Percentiles rank a stretch among this genome's conserved stretches.
Evolutionary conservation across 1,140 invertebrate species (phyloP).

Genomic region (honey bee (Apis mellifera)): DNA sequence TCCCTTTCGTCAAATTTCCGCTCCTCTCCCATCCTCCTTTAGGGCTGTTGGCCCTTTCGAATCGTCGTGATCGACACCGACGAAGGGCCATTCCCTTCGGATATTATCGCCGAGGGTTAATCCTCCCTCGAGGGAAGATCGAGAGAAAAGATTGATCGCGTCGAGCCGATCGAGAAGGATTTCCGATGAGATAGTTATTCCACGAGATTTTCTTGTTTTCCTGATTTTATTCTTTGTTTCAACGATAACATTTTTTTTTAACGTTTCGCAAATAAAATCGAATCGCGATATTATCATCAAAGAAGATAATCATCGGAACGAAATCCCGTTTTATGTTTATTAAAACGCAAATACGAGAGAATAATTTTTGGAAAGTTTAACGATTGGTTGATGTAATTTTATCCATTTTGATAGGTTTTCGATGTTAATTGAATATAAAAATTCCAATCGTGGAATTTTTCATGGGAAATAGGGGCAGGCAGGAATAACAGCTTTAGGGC

Average conservation of each 20-base stretch:
- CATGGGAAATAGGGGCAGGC: too few species aligned
- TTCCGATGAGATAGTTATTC: too few species aligned
- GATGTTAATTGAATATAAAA: not conserved
- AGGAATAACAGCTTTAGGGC: too few species aligned
- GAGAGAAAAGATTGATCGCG: conserved; percentile 23
- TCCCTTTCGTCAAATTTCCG: conserved; percentile 36
- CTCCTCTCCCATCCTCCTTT: conserved; percentile 28
- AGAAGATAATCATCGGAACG: too few species aligned
- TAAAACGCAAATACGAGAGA: too few species aligned
- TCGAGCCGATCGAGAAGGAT: not conserved
- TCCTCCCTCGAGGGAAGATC: conserved; percentile 40
- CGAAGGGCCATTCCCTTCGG: conserved; percentile 23
- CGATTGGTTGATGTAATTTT: not conserved
- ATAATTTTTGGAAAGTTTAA: too few species aligned
- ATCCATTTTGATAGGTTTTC: not conserved
- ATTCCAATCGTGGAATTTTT: not conserved
- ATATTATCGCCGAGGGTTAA: conserved; percentile 53
- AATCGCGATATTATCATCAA: too few species aligned
- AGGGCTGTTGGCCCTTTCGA: not conserved
- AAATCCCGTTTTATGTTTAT: too few species aligned
- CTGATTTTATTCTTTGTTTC: too few species aligned
- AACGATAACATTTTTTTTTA: too few species aligned
- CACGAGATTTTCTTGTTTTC: too few species aligned
- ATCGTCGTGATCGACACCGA: conserved; percentile 29
- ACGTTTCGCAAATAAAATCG: too few species aligned